Conservation (phyloP, 2,113 vertebrate genomes). For the Cololabis saira region DNA sequence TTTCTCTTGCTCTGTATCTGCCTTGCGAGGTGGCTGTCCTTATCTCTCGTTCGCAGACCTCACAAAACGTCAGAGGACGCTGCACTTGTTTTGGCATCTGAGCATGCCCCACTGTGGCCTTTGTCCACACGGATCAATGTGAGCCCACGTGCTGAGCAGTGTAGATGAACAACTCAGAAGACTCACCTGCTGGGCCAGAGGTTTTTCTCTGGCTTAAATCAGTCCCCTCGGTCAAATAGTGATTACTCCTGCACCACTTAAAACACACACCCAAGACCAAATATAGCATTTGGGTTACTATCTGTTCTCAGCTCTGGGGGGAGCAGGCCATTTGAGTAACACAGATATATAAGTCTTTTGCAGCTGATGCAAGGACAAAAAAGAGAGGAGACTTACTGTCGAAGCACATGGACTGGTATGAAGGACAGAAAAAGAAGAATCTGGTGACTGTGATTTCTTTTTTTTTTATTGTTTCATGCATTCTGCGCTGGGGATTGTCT, state of each 20-base stretch:
- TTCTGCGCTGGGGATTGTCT: slow-evolving; percentile 69
- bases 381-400: slow-evolving; percentile 48
- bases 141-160: slow-evolving; percentile 38
- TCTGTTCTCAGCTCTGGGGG: slow-evolving; percentile 52
- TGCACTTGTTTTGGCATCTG: slow-evolving; percentile 58
- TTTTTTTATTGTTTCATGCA: slow-evolving; percentile 70
- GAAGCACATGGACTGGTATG: slow-evolving; percentile 39
- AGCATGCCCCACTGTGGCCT: slow-evolving; percentile 54
- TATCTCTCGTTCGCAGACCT: slow-evolving; percentile 74
- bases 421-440: slow-evolving; percentile 44
- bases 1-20: slow-evolving; percentile 38
- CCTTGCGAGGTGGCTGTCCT: slow-evolving; percentile 59
- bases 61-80: slow-evolving; percentile 61
- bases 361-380: slow-evolving; percentile 48
- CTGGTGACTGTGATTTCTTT: slow-evolving; percentile 49
- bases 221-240: slow-evolving; percentile 51
- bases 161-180: slow-evolving; percentile 55
- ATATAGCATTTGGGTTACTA: slow-evolving; percentile 67
- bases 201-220: slow-evolving; percentile 45
- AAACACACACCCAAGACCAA: slow-evolving; percentile 57
- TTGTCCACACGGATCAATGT: slow-evolving; percentile 54
- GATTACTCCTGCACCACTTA: slow-evolving; percentile 56
- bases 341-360: slow-evolving; percentile 45
- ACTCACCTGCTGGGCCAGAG: slow-evolving; percentile 64
- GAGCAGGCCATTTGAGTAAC: slow-evolving; percentile 33